phyloP scores from a whole-genome alignment of 92 coral and sea anemone genomes.

The Palythoa caribaeorum region DNA sequence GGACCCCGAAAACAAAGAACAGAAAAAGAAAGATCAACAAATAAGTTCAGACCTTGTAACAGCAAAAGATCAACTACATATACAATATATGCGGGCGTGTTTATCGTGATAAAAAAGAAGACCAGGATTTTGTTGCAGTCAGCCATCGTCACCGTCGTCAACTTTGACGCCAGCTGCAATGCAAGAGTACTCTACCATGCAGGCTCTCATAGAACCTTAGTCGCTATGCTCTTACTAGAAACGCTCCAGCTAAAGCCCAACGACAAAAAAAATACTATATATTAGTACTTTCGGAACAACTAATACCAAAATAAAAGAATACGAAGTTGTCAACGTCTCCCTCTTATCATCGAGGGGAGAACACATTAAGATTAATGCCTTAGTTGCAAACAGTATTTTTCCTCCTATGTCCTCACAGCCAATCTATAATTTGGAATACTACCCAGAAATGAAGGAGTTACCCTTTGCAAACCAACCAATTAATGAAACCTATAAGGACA shows the following conservation, averaged over 20 bases:
- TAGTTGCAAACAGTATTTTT: neutral
- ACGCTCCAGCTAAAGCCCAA: constrained; percentile 2
- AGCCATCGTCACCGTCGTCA: neutral
- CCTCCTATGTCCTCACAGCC: neutral
- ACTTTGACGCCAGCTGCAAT: neutral
- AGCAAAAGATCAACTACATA: neutral
- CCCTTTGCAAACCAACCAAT: constrained; percentile 1
- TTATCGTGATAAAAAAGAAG: constrained; percentile 8
- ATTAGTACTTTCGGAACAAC: constrained; percentile 10
- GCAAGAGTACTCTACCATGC: neutral
- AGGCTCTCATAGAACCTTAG: neutral
- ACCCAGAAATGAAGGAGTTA: constrained; percentile 10
- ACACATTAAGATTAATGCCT: neutral
- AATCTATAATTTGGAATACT: neutral
- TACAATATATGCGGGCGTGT: neutral
- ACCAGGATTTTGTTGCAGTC: neutral
- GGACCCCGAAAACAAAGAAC: constrained; percentile 6
- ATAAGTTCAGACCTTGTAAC: neutral
- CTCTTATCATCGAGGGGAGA: neutral
- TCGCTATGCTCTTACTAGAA: neutral
- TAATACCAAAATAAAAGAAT: constrained; percentile 8
- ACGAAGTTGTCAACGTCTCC: neutral
- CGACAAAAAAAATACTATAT: neutral
- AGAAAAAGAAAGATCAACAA: constrained; percentile 10
- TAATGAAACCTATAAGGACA: neutral